Base-by-base conservation (phyloP, 2,113 vertebrate species). In the Ceuthmochares aereus region DNA sequence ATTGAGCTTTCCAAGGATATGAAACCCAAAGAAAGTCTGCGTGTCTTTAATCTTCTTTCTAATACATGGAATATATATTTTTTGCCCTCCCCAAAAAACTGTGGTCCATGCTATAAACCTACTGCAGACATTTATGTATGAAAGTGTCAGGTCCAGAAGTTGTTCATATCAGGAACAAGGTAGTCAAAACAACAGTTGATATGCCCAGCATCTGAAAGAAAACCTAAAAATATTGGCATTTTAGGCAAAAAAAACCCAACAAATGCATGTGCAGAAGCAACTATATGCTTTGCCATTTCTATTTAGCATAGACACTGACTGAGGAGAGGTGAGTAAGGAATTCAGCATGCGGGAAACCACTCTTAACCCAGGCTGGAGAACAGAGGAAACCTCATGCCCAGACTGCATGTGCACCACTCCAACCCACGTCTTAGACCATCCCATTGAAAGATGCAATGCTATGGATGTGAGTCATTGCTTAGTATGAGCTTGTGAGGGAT, bases 21-120 rank as follows among this genome's bases (percentile, higher is more conserved):
- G 92, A 93, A 98, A 94, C 34, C 83, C 87, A 88, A 97, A 98
- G 75, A 97, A 98, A 30, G 22, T 84, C 77, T 98, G 93, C 96
- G 97, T 98, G 79, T 92, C 76, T 93, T 92, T 94, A 54, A 95
- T 74, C 45, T 95, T 98, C n/a, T 93, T 93, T 78, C 95, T 92
- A 62, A 62, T n/a, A 42, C 30, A 62, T n/a, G 74, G 56, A n/a
- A n/a, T n/a, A n/a, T n/a, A 51, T 20, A 45, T 94, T 56, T 95
- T 95, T 88, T 17, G 15, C 23, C 42, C 42, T 79, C 26, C 30
- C 26, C n/a, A 51, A 42, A 66, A 45, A 68, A 7, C 18, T 67
- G 12, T 18, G 36, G 27, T 76, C 77, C 78, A 91, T 87, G 74
- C 80, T 83, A 73, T 95, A 97, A 96, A 98, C 94, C 32, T 85